Conservation (phyloP, 2,797 vertebrate species). For the Sorex maritimensis region DNA sequence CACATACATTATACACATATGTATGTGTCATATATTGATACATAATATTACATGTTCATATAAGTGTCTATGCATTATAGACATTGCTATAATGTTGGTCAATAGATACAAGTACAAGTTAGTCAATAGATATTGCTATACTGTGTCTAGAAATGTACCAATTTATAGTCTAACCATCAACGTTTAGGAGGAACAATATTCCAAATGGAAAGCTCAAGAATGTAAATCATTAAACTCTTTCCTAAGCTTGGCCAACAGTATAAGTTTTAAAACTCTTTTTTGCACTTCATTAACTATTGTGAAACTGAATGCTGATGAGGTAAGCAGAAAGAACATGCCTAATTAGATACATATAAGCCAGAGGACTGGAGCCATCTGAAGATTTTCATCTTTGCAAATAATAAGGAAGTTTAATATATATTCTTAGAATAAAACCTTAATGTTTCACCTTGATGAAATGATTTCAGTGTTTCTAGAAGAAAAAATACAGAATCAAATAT, state of each 20-base stretch:
- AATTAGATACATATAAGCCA: neutral
- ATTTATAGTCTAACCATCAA: neutral
- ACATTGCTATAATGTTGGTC: neutral
- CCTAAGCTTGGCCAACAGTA: conserved; percentile 1
- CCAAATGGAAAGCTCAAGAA: conserved; percentile 42
- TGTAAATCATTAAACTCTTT: neutral
- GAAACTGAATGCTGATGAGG: neutral
- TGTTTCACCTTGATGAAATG: no score
- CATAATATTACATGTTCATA: neutral
- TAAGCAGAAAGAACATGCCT: neutral
- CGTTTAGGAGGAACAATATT: neutral
- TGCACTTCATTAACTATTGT: neutral
- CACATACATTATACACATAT: neutral
- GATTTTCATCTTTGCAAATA: no score
- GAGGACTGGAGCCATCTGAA: neutral
- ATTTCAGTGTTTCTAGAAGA: no score
- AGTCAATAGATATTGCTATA: neutral
- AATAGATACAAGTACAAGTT: no score
- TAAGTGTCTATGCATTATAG: neutral
- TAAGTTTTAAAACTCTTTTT: neutral
- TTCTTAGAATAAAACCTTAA: no score
- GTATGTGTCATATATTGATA: no score
- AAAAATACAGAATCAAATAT: no score
- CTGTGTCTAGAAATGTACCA: neutral
- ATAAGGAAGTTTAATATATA: no score